Evolutionary conservation across 2,797 vertebrate species (phyloP), one percentile per base, ranked within the genome.

Genomic region (Danio choprae): DNA sequence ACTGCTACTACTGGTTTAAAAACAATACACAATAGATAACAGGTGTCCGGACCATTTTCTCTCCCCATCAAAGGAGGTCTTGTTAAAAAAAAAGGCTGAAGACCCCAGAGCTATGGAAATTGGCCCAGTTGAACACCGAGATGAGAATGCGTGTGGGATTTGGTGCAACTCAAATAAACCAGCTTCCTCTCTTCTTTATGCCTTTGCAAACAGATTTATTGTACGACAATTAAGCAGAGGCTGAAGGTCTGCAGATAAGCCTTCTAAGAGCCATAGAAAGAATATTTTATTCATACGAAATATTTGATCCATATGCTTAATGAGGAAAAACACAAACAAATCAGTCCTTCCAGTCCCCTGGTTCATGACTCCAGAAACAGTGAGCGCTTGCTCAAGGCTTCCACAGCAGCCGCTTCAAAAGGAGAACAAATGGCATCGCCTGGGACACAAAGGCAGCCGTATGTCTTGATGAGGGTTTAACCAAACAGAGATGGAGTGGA

Each of bases 181-280:
- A 63, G 22, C 38, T 4, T 56, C 38, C 20, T 18, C 9, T 29
- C 13, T 36, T 43, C 22, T 55, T 69, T 62, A 51, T 44, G 29
- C 20, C 13, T 18, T n/a, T 63, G 65, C 58, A 60, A 65, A 41
- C 7, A 76, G 41, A 79, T 74, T 79, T 43, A 76, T 58, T 46
- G 56, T 69, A 72, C 38, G 22, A 74, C 72, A 73, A 68, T 79
- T 59, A 77, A 41, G 43, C 70, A 71, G 80, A 18, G 70, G 65
- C 79, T 83, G 76, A 80, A 77, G 38, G 51, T 50, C 59, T 63
- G 51, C 18, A 83, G 81, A 85, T 85, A 85, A 79, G 70, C 77
- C 44, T 69, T 74, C 46, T 69, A 48, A 58, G 43, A 80, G 72
- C 58, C 59, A 74, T 16, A 38, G 53, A 68, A 74, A 50, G 64